Percentiles rank a stretch among this genome's conserved stretches.
phyloP scores from a whole-genome alignment of 2,888 invertebrate species.

The Parasteatoda lunata region DNA sequence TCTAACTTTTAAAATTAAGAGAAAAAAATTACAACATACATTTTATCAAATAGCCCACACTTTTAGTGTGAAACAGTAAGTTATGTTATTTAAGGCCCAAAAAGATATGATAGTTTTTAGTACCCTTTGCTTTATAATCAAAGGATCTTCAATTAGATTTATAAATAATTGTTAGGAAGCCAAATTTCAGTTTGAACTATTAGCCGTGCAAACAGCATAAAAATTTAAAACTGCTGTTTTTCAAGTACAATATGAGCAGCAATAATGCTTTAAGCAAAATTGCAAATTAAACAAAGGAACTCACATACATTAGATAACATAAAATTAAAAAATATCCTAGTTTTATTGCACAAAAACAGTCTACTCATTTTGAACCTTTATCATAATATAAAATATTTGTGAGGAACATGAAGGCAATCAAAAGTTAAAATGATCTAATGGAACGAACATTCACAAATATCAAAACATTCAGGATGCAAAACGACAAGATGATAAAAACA shows the following conservation, averaged over 20 bases:
- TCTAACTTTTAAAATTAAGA: no score
- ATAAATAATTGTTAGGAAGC: background rate
- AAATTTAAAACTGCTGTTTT: background rate
- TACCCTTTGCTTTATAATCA: background rate
- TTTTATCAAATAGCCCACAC: background rate
- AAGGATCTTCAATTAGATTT: background rate
- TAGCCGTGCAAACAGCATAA: background rate
- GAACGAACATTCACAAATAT: conserved; percentile 60
- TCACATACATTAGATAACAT: background rate
- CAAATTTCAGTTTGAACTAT: background rate
- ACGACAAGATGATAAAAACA: conserved; percentile 67
- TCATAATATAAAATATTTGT: conserved; percentile 35
- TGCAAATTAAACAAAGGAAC: background rate
- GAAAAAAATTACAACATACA: no score
- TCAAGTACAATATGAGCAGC: background rate
- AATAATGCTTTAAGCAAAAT: background rate
- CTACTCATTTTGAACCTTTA: conserved; percentile 27
- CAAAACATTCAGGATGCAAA: conserved; percentile 60
- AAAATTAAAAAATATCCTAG: conserved; percentile 31
- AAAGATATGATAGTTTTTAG: background rate
- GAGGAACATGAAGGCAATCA: conserved; percentile 61
- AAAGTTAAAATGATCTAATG: conserved; percentile 58
- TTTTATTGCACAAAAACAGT: conserved; percentile 35
- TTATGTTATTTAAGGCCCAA: background rate
- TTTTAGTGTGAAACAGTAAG: background rate